These are phyloP conservation scores for Paragorgia papillata DNA, from an alignment of 92 coral and sea anemone species.

Conservation along the genomic window DNA sequence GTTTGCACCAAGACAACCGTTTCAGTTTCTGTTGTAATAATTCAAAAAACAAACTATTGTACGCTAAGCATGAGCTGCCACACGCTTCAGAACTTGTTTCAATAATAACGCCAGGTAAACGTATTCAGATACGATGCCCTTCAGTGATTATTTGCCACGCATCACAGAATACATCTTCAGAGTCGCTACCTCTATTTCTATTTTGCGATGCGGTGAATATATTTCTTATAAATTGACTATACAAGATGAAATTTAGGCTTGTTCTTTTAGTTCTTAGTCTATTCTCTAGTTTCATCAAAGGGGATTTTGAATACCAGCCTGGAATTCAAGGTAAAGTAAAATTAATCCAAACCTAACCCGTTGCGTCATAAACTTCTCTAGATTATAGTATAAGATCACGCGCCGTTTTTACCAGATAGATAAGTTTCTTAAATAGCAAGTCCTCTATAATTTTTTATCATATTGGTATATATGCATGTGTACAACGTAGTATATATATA, in stretches of 20 bases:
- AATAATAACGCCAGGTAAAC: conserved; percentile 22
- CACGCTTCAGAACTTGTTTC: conserved; percentile 26
- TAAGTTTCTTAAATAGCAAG: too few species aligned
- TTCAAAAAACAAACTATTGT: too few species aligned
- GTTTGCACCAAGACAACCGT: too few species aligned
- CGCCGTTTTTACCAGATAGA: too few species aligned
- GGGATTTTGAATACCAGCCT: conserved; percentile 1
- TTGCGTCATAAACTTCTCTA: too few species aligned
- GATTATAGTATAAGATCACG: too few species aligned
- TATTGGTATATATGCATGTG: too few species aligned
- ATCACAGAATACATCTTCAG: background rate
- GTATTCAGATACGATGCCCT: conserved; percentile 36
- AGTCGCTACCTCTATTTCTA: background rate
- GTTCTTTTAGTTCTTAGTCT: background rate
- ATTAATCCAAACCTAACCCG: too few species aligned
- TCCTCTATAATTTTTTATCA: too few species aligned
- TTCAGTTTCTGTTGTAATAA: too few species aligned
- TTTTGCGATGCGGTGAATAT: background rate
- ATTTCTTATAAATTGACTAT: background rate
- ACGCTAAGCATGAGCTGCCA: too few species aligned
- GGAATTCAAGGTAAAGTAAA: conserved; percentile 21
- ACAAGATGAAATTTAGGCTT: conserved; percentile 5
- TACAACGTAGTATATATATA: too few species aligned
- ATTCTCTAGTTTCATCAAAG: background rate
- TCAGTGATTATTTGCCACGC: conserved; percentile 17